Conservation (phyloP, 1,140 invertebrate genomes). For the Cyclina sinensis region DNA sequence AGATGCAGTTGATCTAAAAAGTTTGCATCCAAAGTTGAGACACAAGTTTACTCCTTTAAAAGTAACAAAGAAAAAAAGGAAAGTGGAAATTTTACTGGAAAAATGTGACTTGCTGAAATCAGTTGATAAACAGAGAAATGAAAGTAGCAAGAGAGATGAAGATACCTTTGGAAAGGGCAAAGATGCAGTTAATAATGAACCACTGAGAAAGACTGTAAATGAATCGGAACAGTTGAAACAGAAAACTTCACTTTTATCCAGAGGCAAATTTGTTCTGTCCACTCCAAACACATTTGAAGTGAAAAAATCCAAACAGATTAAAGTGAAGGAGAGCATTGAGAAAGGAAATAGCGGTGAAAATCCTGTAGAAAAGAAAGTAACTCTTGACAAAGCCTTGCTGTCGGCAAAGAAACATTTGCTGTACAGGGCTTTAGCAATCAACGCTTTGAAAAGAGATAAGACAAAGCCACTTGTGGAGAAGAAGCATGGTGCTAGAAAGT, state of each 20-base stretch:
- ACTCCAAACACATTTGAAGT: constrained; percentile 31
- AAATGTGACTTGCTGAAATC: background rate
- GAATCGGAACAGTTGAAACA: background rate
- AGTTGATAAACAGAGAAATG: background rate
- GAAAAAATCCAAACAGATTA: background rate
- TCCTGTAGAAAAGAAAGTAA: background rate
- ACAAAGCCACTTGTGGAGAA: background rate
- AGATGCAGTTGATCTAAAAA: background rate
- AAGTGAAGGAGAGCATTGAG: background rate
- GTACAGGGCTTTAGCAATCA: background rate
- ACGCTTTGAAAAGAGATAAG: constrained; percentile 16
- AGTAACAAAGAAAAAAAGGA: background rate
- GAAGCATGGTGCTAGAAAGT: background rate
- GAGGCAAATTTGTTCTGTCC: constrained; percentile 19
- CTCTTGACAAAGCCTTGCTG: background rate
- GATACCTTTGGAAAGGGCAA: background rate
- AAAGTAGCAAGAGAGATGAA: background rate
- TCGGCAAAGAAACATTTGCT: constrained; percentile 24
- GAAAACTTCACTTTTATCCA: background rate
- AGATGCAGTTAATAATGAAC: background rate
- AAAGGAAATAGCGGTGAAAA: background rate
- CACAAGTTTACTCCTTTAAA: background rate
- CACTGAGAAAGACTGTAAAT: background rate
- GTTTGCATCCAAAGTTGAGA: constrained; percentile 18
- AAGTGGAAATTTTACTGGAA: background rate